Evolutionary conservation across 2,113 vertebrate species (phyloP).

Genomic region (Laterallus jamaicensis): DNA sequence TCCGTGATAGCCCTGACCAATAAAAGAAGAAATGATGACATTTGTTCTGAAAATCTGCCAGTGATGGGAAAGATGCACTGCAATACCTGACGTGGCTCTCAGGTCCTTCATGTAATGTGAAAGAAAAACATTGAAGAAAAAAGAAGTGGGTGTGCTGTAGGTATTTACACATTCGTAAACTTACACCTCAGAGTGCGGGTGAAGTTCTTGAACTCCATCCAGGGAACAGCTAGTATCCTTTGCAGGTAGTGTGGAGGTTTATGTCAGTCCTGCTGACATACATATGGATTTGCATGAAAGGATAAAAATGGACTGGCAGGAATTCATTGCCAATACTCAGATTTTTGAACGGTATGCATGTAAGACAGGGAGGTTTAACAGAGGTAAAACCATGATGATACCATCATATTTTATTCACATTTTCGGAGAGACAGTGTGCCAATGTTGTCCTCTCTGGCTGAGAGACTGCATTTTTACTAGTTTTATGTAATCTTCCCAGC

Average conservation of each 20-base stretch:
- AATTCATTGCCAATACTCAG: not conserved
- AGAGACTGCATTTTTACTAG: constrained; percentile 21
- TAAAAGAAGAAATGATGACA: not conserved
- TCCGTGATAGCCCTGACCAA: not conserved
- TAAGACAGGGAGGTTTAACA: not conserved
- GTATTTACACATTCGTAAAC: not conserved
- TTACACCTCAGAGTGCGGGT: not conserved
- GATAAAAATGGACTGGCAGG: not conserved
- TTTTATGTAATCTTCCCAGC: constrained; percentile 32
- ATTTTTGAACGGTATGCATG: not conserved
- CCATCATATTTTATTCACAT: not conserved
- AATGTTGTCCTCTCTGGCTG: not conserved
- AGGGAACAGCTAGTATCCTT: rapidly evolving
- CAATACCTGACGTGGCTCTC: not conserved
- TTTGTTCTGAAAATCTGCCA: not conserved
- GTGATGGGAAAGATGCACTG: not conserved
- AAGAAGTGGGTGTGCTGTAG: not conserved
- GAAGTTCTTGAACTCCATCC: not conserved
- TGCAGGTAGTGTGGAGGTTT: not conserved
- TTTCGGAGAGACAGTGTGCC: not conserved
- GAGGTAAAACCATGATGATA: not conserved
- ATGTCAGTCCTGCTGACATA: not conserved
- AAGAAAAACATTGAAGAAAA: not conserved
- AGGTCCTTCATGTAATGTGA: not conserved
- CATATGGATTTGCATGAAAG: not conserved